Evolutionary conservation across 1,140 invertebrate genomes (phyloP).

Genomic region (Eupristina koningsbergeri): DNA sequence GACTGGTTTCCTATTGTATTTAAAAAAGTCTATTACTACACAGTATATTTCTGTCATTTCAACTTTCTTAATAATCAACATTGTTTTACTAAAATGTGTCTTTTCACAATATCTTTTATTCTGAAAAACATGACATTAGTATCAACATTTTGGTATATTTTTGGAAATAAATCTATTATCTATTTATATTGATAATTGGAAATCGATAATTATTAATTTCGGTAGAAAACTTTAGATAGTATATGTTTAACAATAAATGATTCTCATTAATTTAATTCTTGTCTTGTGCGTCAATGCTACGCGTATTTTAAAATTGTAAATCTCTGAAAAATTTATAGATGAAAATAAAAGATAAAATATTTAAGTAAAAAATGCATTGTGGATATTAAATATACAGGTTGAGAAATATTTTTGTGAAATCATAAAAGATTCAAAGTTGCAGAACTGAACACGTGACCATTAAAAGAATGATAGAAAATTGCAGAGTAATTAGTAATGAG

Average conservation of each 20-base stretch:
- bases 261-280: not conserved
- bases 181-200: not conserved
- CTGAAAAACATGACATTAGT: not conserved
- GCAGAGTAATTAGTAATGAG: too few species aligned
- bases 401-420: too few species aligned
- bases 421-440: not conserved
- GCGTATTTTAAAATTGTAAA: not conserved
- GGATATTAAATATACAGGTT: not conserved
- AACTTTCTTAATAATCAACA: not conserved
- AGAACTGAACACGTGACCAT: not conserved
- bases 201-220: not conserved
- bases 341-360: not conserved
- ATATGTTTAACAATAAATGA: not conserved
- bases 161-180: not conserved
- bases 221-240: not conserved
- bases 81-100: not conserved
- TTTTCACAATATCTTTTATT: not conserved
- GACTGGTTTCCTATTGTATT: not conserved
- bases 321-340: not conserved
- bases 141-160: not conserved
- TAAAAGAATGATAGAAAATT: too few species aligned
- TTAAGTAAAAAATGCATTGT: not conserved
- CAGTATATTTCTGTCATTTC: too few species aligned
- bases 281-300: not conserved
- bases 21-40: not conserved